Base-by-base conservation (phyloP, 2,888 invertebrate species). In the Petrolisthes cinctipes region DNA sequence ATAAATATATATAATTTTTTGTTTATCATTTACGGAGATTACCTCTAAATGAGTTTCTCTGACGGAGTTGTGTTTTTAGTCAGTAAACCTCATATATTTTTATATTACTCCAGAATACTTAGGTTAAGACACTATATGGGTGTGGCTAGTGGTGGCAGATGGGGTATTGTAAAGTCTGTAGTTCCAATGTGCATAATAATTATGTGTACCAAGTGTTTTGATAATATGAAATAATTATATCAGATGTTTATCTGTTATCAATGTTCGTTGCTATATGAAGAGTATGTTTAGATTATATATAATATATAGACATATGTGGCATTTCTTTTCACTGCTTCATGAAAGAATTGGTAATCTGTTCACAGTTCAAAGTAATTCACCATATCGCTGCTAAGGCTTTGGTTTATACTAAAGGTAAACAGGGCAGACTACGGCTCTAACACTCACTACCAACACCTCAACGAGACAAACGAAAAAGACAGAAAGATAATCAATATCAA, bases 221-320 rank as follows among this genome's bases (percentile, higher is more conserved):
- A 71, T 17, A 71, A 71, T 71, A 71, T n/a, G 20, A 6, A 6
- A 11, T 71, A 71, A n/a, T n/a, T 71, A 71, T 71, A 71, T 17
- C 14, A 71, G 6, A 11, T 71, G n/a, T 71, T 71, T 71, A 71
- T 71, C 14, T 71, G 71, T 71, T 71, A 71, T n/a, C 71, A n/a
- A 71, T 71, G 14, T n/a, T 71, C 71, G 71, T 71, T 71, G 71
- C 71, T 71, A 71, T 71, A 71, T 71, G 20, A 11, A 71, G 71
- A n/a, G 71, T 71, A 71, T 71, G 71, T 71, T n/a, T 71, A 71
- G 71, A 37, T 37, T 37, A 37, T 71, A n/a, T 11, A 61, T 71
- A 71, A 71, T 71, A 71, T 71, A 71, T 14, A n/a, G n/a, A 6
- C 20, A 71, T 20, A 71, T 11, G 71, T 20, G 20, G 71, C n/a